phyloP scores from a whole-genome alignment of 2,888 invertebrate genomes.

The Melipona beecheii region DNA sequence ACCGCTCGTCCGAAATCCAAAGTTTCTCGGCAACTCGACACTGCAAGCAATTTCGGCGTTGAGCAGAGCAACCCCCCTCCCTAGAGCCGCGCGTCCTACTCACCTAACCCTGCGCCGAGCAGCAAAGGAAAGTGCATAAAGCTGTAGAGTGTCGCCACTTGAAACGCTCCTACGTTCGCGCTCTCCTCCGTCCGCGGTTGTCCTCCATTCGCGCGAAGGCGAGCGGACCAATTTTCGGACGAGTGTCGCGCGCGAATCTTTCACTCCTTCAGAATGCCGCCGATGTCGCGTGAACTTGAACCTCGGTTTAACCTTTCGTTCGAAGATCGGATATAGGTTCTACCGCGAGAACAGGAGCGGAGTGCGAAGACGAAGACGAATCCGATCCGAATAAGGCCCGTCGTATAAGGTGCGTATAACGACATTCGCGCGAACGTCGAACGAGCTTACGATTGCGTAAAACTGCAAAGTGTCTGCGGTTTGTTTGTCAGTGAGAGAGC shows the following conservation, averaged over 20 bases:
- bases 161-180: conserved; percentile 43
- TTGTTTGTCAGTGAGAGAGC: conserved; percentile 73
- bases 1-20: conserved; percentile 79
- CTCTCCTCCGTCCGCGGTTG: conserved; percentile 20
- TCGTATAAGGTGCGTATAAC: conserved; percentile 68
- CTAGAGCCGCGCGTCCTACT: conserved; percentile 58
- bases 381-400: not conserved
- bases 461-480: conserved; percentile 76
- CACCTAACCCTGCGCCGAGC: conserved; percentile 70
- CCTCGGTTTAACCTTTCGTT: conserved; percentile 20
- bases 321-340: conserved; percentile 36
- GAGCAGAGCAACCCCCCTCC: conserved; percentile 76
- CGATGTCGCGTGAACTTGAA: conserved; percentile 10
- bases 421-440: conserved; percentile 67
- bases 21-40: conserved; percentile 82
- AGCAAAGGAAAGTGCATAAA: conserved; percentile 82
- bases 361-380: not conserved
- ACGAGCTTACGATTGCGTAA: conserved; percentile 74
- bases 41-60: conserved; percentile 83
- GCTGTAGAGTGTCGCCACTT: conserved; percentile 76
- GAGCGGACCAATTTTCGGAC: conserved; percentile 50
- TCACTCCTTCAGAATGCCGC: not conserved
- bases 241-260: not conserved
- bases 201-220: conserved; percentile 30
- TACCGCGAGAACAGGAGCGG: not conserved